phyloP scores from a whole-genome alignment of 2,888 invertebrate species.

The Epistrophella euchroma region DNA sequence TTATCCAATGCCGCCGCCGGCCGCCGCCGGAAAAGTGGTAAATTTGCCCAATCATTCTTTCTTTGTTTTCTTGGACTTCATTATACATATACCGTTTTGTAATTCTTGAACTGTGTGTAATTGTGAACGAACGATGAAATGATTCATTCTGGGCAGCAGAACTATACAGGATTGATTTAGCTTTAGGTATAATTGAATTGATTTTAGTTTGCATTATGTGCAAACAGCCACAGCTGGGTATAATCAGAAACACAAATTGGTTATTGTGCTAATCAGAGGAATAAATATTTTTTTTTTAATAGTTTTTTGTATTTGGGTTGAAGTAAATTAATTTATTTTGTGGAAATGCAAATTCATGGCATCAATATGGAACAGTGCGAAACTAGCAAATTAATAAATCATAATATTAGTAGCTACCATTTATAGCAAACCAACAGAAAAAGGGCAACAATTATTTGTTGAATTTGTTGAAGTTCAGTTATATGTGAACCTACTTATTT shows the following conservation, averaged over 20 bases:
- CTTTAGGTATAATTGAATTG: slow-evolving; percentile 53
- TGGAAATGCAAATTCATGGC: not conserved
- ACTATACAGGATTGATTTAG: slow-evolving; percentile 44
- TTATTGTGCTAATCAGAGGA: not conserved
- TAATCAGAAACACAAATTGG: not conserved
- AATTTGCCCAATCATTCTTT: slow-evolving; percentile 47
- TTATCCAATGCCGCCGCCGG: slow-evolving; percentile 27
- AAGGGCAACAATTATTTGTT: not conserved
- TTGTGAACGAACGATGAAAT: not conserved
- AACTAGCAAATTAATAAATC: too few relatives aligned
- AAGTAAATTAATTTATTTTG: not conserved
- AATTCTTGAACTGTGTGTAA: slow-evolving; percentile 15
- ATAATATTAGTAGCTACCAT: too few relatives aligned
- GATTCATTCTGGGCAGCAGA: not conserved
- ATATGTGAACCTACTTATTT: not conserved
- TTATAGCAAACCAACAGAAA: not conserved
- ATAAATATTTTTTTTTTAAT: not conserved
- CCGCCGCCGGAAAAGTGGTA: slow-evolving; percentile 5
- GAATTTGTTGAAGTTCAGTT: not conserved
- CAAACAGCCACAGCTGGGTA: not conserved
- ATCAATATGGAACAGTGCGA: not conserved
- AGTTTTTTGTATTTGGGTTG: not conserved
- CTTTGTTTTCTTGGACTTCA: slow-evolving; percentile 8
- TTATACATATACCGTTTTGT: not conserved
- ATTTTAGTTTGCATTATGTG: slow-evolving; percentile 43